Base-by-base conservation (phyloP, 2,888 invertebrate species). In the Cryptosula pallasiana region DNA sequence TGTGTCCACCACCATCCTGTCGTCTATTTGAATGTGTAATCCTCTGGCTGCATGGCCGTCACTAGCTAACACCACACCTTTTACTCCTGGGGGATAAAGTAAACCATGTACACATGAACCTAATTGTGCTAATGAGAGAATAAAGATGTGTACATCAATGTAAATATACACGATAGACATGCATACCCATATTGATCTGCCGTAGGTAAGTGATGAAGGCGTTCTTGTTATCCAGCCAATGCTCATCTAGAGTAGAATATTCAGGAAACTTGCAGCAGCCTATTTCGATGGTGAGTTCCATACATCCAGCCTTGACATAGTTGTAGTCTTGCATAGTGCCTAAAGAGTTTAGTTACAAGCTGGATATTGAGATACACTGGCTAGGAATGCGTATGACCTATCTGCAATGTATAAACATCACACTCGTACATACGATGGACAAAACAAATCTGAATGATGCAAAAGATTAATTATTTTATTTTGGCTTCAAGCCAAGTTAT, bases 311-410 rank as follows among this genome's bases (percentile, higher is more conserved):
- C 90, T 91, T 91, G 20, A 94, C 89, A 85, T 96, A 96, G 85
- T 95, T 95, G 85, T 92, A 96, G 83, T 96, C 96, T 86, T 93
- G 93, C 93, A 93, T 93, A 29, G 93, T 92, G 72, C 93, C 93
- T 88, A 73, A 16, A 57, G 5, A 57, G 13, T 45, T 9, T 45
- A 20, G 20, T 20, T n/a, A n/a, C n/a, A n/a, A n/a, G n/a, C n/a
- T n/a, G n/a, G n/a, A n/a, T n/a, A n/a, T n/a, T n/a, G n/a, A n/a
- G n/a, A n/a, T n/a, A n/a, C n/a, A n/a, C n/a, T n/a, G n/a, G n/a
- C n/a, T n/a, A n/a, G n/a, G n/a, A n/a, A n/a, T n/a, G n/a, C n/a
- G n/a, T n/a, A n/a, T n/a, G n/a, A n/a, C n/a, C n/a, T n/a, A n/a
- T n/a, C n/a, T n/a, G n/a, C n/a, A n/a, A n/a, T n/a, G n/a, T n/a